Percentiles rank a stretch among this genome's conserved stretches.
These are phyloP conservation scores for Popillia japonica DNA, from an alignment of 1,140 invertebrate genomes.

Conservation along the genomic window DNA sequence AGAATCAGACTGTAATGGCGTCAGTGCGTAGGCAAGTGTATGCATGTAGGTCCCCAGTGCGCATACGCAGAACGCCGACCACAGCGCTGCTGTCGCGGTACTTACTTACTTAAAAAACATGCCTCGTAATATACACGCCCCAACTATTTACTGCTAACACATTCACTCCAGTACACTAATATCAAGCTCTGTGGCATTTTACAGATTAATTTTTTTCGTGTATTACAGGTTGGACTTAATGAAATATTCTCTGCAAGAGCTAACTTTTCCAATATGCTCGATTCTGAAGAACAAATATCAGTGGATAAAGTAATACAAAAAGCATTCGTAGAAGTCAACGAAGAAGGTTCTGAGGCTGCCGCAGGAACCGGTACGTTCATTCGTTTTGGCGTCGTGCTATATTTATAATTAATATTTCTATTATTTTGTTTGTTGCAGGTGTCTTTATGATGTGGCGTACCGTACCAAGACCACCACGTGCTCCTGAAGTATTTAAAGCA, in stretches of 20 bases:
- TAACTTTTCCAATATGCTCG: conserved; percentile 66
- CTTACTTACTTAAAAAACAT: no score
- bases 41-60: no score
- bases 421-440: neutral
- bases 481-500: neutral
- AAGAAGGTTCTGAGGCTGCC: conserved; percentile 78
- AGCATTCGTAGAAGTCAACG: conserved; percentile 77
- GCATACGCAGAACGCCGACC: no score
- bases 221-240: conserved; percentile 66
- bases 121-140: no score
- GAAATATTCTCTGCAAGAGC: conserved; percentile 65
- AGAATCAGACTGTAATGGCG: no score
- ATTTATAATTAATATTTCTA: neutral
- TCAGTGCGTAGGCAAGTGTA: no score
- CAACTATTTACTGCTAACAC: no score
- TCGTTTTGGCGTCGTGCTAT: neutral
- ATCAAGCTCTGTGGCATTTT: no score
- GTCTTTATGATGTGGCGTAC: neutral
- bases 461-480: neutral
- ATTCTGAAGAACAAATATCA: conserved; percentile 60
- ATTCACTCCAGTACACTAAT: no score
- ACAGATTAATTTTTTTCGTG: no score
- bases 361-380: conserved; percentile 68
- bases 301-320: conserved; percentile 74
- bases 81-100: no score